These are phyloP conservation scores for Suillia variegata DNA, from an alignment of 2,888 invertebrate genomes.

Conservation along the genomic window DNA sequence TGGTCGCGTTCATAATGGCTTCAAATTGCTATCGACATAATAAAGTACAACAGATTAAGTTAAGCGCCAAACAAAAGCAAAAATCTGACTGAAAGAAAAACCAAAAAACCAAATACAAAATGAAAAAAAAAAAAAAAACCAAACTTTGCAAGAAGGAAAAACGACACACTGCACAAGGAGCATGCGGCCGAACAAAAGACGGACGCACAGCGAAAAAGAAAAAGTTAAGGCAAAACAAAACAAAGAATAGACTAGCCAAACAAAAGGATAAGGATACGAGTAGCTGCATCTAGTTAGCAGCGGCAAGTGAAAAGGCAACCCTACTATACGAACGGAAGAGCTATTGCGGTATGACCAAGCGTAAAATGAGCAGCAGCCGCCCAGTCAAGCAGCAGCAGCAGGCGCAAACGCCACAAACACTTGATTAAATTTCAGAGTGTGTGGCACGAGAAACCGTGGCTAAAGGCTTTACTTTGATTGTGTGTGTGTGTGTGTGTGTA, in stretches of 20 bases:
- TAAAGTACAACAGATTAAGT: conserved; percentile 24
- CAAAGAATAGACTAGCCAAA: not conserved
- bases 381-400: not conserved
- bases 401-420: not conserved
- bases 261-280: no score
- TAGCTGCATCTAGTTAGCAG: no score
- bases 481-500: not conserved
- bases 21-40: conserved; percentile 13
- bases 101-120: no score
- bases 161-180: not conserved
- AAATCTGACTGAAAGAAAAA: not conserved
- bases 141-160: no score
- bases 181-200: not conserved
- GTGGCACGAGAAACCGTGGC: not conserved
- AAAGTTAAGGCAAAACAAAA: not conserved
- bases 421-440: not conserved
- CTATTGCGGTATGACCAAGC: not conserved
- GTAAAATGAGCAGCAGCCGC: not conserved
- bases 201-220: not conserved
- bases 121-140: no score
- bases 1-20: not conserved
- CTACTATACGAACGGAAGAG: not conserved
- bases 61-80: conserved; percentile 10
- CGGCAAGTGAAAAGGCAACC: not conserved
- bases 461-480: not conserved